phyloP scores from a whole-genome alignment of 2,797 vertebrate species.

The Tachyglossus aculeatus region DNA sequence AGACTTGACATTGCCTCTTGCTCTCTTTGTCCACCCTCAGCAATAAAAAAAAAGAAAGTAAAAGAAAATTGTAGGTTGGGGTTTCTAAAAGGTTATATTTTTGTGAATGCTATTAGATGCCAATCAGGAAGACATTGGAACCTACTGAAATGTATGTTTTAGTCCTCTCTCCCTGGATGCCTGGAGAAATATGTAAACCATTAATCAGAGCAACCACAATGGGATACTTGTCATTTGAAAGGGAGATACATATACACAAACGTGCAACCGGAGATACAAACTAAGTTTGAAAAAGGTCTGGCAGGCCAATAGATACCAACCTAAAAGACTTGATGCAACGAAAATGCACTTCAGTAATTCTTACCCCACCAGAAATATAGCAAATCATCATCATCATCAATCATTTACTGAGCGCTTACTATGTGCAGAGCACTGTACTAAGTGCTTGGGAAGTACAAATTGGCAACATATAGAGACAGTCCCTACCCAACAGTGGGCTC shows the following conservation, averaged over 20 bases:
- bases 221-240: constrained; percentile 8
- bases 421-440: too few species aligned
- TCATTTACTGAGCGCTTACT: too few species aligned
- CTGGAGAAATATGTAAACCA: constrained; percentile 53
- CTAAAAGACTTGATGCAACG: neutral
- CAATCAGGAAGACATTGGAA: constrained; percentile 39
- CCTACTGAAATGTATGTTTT: constrained; percentile 33
- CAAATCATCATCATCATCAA: too few species aligned
- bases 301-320: constrained; percentile 13
- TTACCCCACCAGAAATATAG: neutral
- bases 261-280: constrained; percentile 33
- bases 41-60: constrained; percentile 43
- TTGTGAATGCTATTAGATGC: constrained; percentile 37
- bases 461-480: too few species aligned
- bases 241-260: constrained; percentile 10
- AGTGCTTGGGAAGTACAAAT: too few species aligned
- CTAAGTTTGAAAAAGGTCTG: constrained; percentile 11
- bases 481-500: too few species aligned
- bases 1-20: neutral
- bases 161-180: constrained; percentile 30
- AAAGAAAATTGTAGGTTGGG: constrained; percentile 32
- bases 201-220: constrained; percentile 42
- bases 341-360: neutral
- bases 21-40: neutral
- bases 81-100: constrained; percentile 26